Conservation (phyloP, 2,888 invertebrate species). For the Leptarthrus brevirostris region DNA sequence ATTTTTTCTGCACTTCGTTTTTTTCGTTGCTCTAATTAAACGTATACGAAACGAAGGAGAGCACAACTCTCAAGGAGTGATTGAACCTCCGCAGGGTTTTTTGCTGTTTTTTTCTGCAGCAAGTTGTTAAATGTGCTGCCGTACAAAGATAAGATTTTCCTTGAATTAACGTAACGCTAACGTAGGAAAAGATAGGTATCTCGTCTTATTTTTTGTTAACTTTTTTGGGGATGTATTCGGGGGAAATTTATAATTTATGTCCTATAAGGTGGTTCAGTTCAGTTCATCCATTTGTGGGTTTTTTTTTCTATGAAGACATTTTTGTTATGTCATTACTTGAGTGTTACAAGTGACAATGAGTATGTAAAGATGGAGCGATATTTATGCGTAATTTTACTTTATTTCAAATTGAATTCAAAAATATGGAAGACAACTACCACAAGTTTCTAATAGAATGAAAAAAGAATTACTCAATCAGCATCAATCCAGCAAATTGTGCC, state of each 20-base stretch:
- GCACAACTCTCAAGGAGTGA: neutral
- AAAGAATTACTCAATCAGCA: no score
- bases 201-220: neutral
- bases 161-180: neutral
- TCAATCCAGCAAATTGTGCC: no score
- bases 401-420: no score
- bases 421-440: no score
- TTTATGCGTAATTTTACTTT: no score
- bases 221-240: neutral
- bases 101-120: neutral
- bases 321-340: no score
- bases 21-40: conserved; percentile 4
- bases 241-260: neutral
- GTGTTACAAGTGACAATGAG: no score
- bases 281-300: neutral
- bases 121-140: neutral
- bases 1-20: neutral
- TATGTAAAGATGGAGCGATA: no score
- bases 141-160: neutral
- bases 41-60: neutral
- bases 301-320: no score
- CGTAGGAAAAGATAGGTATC: no score
- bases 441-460: no score
- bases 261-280: neutral
- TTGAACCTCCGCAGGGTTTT: neutral